phyloP scores from a whole-genome alignment of 2,797 vertebrate genomes.

The Brachyrhaphis roseni region DNA sequence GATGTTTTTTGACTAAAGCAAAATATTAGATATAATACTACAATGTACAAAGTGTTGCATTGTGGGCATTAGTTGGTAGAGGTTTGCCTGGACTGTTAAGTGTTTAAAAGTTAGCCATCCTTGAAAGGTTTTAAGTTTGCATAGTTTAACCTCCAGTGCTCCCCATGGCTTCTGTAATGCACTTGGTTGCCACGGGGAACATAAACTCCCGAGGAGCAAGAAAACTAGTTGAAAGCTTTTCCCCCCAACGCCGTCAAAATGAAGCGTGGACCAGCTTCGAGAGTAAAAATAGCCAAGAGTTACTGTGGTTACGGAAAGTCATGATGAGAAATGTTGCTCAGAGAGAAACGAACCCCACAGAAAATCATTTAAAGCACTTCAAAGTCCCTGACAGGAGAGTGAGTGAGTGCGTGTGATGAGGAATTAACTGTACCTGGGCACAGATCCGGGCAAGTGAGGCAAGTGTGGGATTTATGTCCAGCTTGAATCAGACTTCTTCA shows the following conservation, averaged over 20 bases:
- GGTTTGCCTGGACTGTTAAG: not conserved
- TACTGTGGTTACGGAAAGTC: constrained; percentile 11
- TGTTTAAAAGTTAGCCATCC: not conserved
- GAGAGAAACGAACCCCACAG: constrained; percentile 14
- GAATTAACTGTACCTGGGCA: constrained; percentile 22
- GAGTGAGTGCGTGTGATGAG: constrained; percentile 10
- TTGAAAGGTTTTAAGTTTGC: not conserved
- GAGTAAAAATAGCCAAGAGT: constrained; percentile 15
- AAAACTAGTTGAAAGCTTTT: not conserved
- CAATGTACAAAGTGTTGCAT: not conserved
- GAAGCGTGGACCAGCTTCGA: not conserved
- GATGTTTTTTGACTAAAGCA: not conserved
- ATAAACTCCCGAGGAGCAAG: constrained; percentile 3
- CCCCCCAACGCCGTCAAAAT: constrained; percentile 5
- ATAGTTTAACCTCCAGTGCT: constrained; percentile 8
- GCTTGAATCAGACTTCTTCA: constrained; percentile 2
- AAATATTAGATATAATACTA: not conserved
- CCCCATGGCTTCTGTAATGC: not conserved
- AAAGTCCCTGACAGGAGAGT: constrained; percentile 15
- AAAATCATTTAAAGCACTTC: constrained; percentile 30
- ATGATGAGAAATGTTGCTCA: constrained; percentile 12
- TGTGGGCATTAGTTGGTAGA: too few species aligned
- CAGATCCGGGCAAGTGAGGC: not conserved
- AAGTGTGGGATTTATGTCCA: not conserved
- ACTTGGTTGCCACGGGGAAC: constrained; percentile 5